Evolutionary conservation across 1,140 invertebrate species (phyloP), one percentile per base, ranked within the genome.

Genomic region (Drosophila parabipectinata): DNA sequence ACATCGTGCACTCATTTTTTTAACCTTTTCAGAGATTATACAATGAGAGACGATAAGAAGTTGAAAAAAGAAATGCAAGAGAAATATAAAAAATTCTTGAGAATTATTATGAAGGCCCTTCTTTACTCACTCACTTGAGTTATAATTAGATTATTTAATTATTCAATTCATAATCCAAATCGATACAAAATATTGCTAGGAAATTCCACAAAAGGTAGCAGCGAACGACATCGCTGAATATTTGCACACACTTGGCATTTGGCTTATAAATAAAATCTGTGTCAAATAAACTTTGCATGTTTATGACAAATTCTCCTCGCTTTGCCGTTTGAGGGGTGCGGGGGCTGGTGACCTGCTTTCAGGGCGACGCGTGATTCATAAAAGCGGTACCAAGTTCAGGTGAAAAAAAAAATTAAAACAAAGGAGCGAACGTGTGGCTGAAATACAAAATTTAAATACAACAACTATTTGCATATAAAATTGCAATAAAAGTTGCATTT

Each of bases 261-360:
- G 47, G 34, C 34, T 37, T 37, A 37, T 37, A 37, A 53, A 73
- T 60, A 48, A 57, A 66, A 76, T 81, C 82, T 87, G 81, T 87
- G 81, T 87, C 81, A 85, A 85, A 81, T 85, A 78, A 78, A 78
- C 73, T 81, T 81, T 81, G 82, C 81, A 85, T 85, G 81, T 87
- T 85, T 78, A 87, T 81, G 68, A 61, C 61, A 30, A 67, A 78
- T 81, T 85, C 76, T 59, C 47, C 53, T 47, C 8, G 64, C 26
- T 39, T 63, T 79, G 61, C 51, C 15, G 15, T 15, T 15, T 15
- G 15, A 15, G 15, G 5, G 14, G 59, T 21, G 48, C 14, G 9
- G 32, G 32, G 24, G 47, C 8, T 30, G 10, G 30, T 85, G 82
- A 85, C 81, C 81, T 68, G 68, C 44, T 75, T 85, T 60, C 50